phyloP scores from a whole-genome alignment of 2,888 invertebrate species.

The Drosophila meridionalis region DNA sequence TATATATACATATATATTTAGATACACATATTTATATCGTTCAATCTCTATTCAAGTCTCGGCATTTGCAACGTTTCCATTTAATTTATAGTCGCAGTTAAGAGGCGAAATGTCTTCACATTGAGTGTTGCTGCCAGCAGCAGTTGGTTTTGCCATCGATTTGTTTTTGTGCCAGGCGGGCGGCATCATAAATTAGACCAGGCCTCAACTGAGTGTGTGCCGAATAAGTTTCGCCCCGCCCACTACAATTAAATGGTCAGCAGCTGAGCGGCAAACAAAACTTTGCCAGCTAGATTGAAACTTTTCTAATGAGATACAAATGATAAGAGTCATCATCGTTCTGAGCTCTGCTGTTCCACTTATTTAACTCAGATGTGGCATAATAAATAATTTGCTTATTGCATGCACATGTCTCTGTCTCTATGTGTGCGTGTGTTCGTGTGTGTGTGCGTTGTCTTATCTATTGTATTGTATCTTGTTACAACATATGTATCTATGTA shows the following conservation, averaged over 20 bases:
- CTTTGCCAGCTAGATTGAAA: constrained; percentile 60
- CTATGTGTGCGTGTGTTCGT: background rate
- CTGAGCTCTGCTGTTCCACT: constrained; percentile 60
- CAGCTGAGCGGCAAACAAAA: constrained; percentile 26
- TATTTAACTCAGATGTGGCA: constrained; percentile 73
- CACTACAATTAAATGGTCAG: constrained; percentile 33
- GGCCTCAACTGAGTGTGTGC: constrained; percentile 37
- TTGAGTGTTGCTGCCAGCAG: constrained; percentile 37
- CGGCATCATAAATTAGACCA: constrained; percentile 66
- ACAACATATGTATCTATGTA: constrained; percentile 39
- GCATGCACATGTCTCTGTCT: constrained; percentile 60
- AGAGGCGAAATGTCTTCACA: constrained; percentile 20
- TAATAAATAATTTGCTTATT: constrained; percentile 79
- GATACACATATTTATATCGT: background rate
- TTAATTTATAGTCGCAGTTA: constrained; percentile 31
- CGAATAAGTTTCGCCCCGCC: constrained; percentile 46
- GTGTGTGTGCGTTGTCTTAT: constrained; percentile 26
- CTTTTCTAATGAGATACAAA: constrained; percentile 78
- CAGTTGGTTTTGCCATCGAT: constrained; percentile 55
- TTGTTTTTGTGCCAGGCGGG: constrained; percentile 31
- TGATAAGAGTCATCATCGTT: constrained; percentile 68
- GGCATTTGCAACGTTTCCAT: constrained; percentile 4
- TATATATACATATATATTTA: background rate
- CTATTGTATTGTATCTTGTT: constrained; percentile 60
- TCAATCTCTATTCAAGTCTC: background rate